Evolutionary conservation across 2,797 vertebrate genomes (phyloP).

Genomic region (Acanthornis magna): DNA sequence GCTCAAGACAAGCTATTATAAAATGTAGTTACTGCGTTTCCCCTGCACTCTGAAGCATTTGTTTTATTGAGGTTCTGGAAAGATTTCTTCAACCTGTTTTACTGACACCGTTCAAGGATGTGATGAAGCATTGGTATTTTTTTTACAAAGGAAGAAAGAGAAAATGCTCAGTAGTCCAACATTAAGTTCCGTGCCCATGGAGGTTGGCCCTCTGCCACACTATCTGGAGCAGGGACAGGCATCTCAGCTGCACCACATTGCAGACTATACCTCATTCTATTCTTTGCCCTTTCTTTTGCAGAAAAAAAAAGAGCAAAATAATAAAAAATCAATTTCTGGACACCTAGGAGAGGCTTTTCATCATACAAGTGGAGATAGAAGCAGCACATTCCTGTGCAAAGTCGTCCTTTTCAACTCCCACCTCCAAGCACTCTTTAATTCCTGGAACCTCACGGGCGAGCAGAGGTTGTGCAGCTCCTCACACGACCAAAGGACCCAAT

Average conservation of each 20-base stretch:
- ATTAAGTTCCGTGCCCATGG: neutral
- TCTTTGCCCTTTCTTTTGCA: neutral
- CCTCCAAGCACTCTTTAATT: neutral
- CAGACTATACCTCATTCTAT: neutral
- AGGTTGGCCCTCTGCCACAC: neutral
- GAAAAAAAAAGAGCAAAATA: neutral
- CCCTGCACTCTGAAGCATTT: neutral
- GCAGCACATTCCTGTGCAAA: neutral
- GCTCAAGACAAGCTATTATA: neutral
- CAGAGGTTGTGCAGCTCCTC: neutral
- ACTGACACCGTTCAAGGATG: neutral
- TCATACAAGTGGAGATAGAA: neutral
- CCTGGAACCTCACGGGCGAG: accelerated
- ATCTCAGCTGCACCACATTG: neutral
- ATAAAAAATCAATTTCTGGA: neutral
- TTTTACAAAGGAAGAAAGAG: neutral
- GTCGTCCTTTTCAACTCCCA: neutral
- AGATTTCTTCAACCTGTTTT: neutral
- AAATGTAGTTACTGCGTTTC: neutral
- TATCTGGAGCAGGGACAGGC: neutral
- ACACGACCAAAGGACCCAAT: neutral
- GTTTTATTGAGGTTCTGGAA: neutral
- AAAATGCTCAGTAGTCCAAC: neutral
- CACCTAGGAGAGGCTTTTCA: neutral
- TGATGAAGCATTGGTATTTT: neutral